Conservation (phyloP, 2,888 invertebrate genomes). For the Microchrysa polita region DNA sequence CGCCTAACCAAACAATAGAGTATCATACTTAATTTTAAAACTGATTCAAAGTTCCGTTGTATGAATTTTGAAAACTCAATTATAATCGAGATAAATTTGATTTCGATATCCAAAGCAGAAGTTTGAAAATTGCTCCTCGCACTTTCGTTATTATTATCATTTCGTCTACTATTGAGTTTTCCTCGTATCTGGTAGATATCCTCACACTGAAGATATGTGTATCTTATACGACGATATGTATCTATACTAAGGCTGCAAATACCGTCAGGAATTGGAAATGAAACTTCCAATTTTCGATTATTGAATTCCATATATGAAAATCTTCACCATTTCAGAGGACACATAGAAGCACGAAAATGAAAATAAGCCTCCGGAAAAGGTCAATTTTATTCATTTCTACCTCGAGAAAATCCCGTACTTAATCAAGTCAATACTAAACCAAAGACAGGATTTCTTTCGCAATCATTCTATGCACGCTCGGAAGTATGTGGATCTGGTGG, state of each 20-base stretch:
- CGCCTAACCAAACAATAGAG: background rate
- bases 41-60: background rate
- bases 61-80: constrained; percentile 25
- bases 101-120: background rate
- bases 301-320: constrained; percentile 21
- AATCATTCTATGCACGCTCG: too few relatives aligned
- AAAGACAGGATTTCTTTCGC: constrained; percentile 1
- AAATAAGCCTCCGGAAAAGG: constrained; percentile 38
- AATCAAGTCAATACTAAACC: constrained; percentile 41
- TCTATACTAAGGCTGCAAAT: background rate
- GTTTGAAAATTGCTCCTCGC: constrained; percentile 31
- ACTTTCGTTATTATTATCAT: constrained; percentile 29
- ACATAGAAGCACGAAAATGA: constrained; percentile 8
- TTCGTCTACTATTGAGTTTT: background rate
- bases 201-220: background rate
- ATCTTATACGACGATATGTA: too few relatives aligned
- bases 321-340: constrained; percentile 14
- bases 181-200: background rate
- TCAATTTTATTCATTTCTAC: constrained; percentile 40
- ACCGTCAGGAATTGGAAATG: constrained; percentile 22
- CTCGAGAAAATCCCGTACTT: constrained; percentile 38
- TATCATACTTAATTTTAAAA: constrained; percentile 9
- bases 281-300: constrained; percentile 42
- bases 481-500: background rate
- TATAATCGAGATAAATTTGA: constrained; percentile 31